phyloP scores from a whole-genome alignment of 2,113 vertebrate genomes.

The Neogobius melanostomus region DNA sequence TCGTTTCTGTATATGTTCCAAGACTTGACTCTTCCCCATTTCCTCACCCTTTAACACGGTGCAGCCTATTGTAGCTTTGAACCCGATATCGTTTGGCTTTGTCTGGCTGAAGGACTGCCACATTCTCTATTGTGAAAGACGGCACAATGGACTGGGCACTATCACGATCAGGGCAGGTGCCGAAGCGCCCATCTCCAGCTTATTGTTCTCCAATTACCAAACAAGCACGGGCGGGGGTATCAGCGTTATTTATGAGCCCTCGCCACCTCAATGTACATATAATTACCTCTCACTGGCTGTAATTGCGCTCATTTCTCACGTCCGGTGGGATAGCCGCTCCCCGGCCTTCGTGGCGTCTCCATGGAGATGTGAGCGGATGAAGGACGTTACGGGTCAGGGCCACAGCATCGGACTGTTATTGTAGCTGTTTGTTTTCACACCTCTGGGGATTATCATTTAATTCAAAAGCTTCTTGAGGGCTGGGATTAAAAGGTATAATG shows the following conservation, averaged over 20 bases:
- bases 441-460: not conserved
- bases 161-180: constrained; percentile 7
- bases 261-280: constrained; percentile 46
- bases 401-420: constrained; percentile 5
- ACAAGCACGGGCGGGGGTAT: constrained; percentile 48
- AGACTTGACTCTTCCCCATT: not conserved
- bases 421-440: not conserved
- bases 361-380: constrained; percentile 53
- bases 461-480: not conserved
- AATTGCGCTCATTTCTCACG: constrained; percentile 75
- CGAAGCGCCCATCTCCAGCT: constrained; percentile 36
- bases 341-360: constrained; percentile 32
- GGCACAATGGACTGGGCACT: constrained; percentile 33
- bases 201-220: constrained; percentile 66
- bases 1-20: too few relatives aligned
- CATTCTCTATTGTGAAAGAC: constrained; percentile 39
- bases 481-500: not conserved
- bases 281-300: constrained; percentile 71
- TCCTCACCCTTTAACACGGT: not conserved
- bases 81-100: constrained; percentile 29
- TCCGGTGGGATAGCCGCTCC: constrained; percentile 36
- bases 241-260: constrained; percentile 60
- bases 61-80: not conserved
- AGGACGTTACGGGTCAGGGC: constrained; percentile 44
- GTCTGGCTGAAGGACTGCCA: constrained; percentile 31